Evolutionary conservation across 1,140 invertebrate genomes (phyloP).

Genomic region (Drosophila subobscura): DNA sequence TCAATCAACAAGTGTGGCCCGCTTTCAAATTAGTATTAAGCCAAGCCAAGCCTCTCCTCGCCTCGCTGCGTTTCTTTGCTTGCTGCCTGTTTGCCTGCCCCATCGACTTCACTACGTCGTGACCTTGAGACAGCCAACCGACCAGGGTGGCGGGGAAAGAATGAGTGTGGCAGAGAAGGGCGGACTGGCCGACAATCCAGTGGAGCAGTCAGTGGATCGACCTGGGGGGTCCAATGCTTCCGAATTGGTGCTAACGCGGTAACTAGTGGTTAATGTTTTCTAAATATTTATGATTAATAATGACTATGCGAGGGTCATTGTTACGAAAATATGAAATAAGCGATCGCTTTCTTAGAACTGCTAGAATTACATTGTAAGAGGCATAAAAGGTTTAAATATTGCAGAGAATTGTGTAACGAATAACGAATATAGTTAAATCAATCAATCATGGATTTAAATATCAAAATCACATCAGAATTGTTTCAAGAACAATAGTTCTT

Average conservation of each 20-base stretch:
- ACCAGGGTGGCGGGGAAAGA: not conserved
- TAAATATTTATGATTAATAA: conserved; percentile 28
- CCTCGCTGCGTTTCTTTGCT: conserved; percentile 59
- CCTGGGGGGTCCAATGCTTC: conserved; percentile 51
- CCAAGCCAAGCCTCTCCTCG: conserved; percentile 38
- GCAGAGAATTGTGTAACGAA: too few species aligned
- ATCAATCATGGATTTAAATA: too few species aligned
- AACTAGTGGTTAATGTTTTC: conserved; percentile 47
- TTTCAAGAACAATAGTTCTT: too few species aligned
- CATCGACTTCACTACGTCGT: conserved; percentile 25
- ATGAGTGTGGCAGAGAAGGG: conserved; percentile 25
- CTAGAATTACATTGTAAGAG: too few species aligned
- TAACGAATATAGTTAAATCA: too few species aligned
- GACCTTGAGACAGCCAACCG: conserved; percentile 59
- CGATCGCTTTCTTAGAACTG: too few species aligned
- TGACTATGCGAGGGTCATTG: conserved; percentile 19
- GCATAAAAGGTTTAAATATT: too few species aligned
- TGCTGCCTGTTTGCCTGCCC: conserved; percentile 15
- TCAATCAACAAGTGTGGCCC: conserved; percentile 74
- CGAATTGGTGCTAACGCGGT: conserved; percentile 49
- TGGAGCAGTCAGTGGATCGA: conserved; percentile 19
- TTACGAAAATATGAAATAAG: too few species aligned
- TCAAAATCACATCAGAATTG: too few species aligned
- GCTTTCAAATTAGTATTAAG: conserved; percentile 67
- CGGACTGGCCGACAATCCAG: conserved; percentile 30